Conservation (phyloP, 2,113 vertebrate genomes). For the cattle (Bos taurus) region ARS-UCD2.0 NC_037329.1:120941001-120941500, state of each 20-base stretch:
- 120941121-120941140: not conserved
- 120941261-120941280: not conserved
- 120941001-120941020: not conserved
- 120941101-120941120: not conserved
- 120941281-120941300: not conserved
- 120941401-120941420: no score
- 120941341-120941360: not conserved
- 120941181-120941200: not conserved
- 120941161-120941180: not conserved
- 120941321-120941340: not conserved
- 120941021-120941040: not conserved
- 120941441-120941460: no score
- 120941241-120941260: not conserved
- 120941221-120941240: not conserved
- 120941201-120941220: not conserved
- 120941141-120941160: not conserved
- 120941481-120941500: no score
- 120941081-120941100: rapidly evolving
- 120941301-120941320: not conserved
- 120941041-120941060: not conserved
- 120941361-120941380: not conserved
- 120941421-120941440: no score
- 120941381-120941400: no score
- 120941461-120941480: no score
- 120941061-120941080: not conserved